Evolutionary conservation across 2,888 invertebrate genomes (phyloP), one percentile per base, ranked within the genome.

Genomic region (Biston betularia): DNA sequence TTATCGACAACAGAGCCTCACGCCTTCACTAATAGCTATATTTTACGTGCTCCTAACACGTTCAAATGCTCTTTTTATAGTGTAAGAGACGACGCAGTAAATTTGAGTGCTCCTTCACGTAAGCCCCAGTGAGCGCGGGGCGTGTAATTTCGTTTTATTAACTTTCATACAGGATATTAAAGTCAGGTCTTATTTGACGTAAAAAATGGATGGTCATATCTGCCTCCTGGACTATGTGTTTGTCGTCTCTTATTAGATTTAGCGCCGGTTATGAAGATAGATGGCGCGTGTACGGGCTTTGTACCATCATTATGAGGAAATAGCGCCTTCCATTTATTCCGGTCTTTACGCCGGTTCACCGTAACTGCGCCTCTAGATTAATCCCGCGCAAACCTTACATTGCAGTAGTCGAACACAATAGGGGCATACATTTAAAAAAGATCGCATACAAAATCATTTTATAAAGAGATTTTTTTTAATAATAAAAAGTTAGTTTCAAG

Each of bases 61-160:
- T 77, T 79, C 77, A 77, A 85, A 86, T 76, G 81, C 76, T 79
- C 80, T 82, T 86, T 88, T 89, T 88, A 89, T 87, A 82, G 87
- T 76, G 79, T 71, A 71, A 72, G 80, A 86, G 85, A 83, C 82
- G 83, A 77, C 74, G 84, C 80, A 81, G 86, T 88, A 85, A 89
- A 89, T 87, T 87, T 84, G 82, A 88, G 86, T 84, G 84, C 79
- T 79, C 81, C 81, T 71, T 76, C 78, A 69, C 76, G 78, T 85
- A 79, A 86, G 85, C 83, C 75, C 71, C 73, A 66, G 75, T 82
- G 77, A 85, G 84, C 83, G 73, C 70, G 68, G 72, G 72, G 73
- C 78, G 81, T 72, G 87, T 86, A 83, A 89, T 89, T 86, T 83
- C 83, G 81, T 86, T 89, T 88, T 89, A 90, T 89, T 88, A 89